These are phyloP conservation scores for Lasioglossum vierecki DNA, from an alignment of 2,888 invertebrate genomes.

Conservation along the genomic window DNA sequence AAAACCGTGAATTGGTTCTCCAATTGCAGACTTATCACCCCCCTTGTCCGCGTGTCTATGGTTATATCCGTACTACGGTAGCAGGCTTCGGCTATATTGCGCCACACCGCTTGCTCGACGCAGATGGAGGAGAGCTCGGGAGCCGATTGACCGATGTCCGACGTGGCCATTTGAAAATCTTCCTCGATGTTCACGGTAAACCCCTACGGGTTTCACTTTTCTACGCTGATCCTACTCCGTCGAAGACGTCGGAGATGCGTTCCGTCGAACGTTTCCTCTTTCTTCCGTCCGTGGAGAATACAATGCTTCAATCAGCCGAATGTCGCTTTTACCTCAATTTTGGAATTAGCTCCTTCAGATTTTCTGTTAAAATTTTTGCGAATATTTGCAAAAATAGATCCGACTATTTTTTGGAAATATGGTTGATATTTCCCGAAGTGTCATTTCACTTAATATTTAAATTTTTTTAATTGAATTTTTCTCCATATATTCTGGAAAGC, in stretches of 20 bases:
- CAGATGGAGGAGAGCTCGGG: conserved; percentile 15
- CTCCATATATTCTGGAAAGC: no score
- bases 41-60: conserved; percentile 38
- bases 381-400: not conserved
- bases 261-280: not conserved
- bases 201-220: conserved; percentile 28
- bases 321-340: not conserved
- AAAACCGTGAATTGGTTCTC: conserved; percentile 44
- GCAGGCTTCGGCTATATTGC: conserved; percentile 37
- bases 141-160: conserved; percentile 26
- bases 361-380: not conserved
- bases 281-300: not conserved
- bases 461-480: no score
- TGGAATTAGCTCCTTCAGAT: not conserved
- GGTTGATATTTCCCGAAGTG: not conserved
- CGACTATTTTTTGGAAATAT: not conserved
- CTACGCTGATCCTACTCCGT: not conserved
- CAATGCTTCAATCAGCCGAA: not conserved
- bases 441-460: not conserved
- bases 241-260: conserved; percentile 17
- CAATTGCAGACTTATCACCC: conserved; percentile 52
- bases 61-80: conserved; percentile 22
- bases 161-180: conserved; percentile 32
- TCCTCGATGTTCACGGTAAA: not conserved
- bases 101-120: conserved; percentile 6